Evolutionary conservation across 1,140 invertebrate species (phyloP), one percentile per base, ranked within the genome.

Genomic region (Rhagoletis zephyria): DNA sequence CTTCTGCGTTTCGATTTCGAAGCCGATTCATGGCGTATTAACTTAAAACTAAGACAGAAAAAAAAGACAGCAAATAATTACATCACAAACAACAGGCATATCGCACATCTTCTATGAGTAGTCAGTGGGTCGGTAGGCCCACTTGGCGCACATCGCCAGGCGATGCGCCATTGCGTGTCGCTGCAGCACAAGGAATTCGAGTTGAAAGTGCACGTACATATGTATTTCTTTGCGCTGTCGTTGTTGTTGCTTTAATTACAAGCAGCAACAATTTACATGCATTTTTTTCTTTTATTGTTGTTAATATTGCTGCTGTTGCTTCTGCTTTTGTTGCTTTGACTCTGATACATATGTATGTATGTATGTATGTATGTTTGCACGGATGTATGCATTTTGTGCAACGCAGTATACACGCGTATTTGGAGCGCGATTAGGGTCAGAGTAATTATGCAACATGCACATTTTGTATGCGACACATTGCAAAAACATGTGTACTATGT

Each of bases 371-470:
- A n/a, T n/a, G n/a, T n/a, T n/a, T n/a, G n/a, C n/a, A n/a, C 30
- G 45, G 45, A 40, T 19, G 12, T 16, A 3, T 5, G 42, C 45
- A 48, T 14, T 74, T 74, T 74, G 70, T 74, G 70, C 45, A 42
- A 74, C 45, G 12, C 40, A 74, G 64, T 40, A 1, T 74, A 16
- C 63, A n/a, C 16, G 63, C 6, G 63, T 74, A 74, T 74, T 74
- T 74, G 14, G 45, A 74, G 70, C 70, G 45, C 70, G 70, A 74
- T 74, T 74, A 74, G 70, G 70, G 70, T 74, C 70, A 74, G 70
- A 45, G 70, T 74, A 74, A 74, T 74, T 74, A 74, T 74, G 70
- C 70, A 74, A 74, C 70, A 74, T 74, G 70, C 70, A 74, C 67
- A 48, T n/a, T n/a, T 42, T 74, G 67, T 3, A 10, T 10, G 67